Evolutionary conservation across 2,888 invertebrate species (phyloP).

Genomic region (Busseola fusca): DNA sequence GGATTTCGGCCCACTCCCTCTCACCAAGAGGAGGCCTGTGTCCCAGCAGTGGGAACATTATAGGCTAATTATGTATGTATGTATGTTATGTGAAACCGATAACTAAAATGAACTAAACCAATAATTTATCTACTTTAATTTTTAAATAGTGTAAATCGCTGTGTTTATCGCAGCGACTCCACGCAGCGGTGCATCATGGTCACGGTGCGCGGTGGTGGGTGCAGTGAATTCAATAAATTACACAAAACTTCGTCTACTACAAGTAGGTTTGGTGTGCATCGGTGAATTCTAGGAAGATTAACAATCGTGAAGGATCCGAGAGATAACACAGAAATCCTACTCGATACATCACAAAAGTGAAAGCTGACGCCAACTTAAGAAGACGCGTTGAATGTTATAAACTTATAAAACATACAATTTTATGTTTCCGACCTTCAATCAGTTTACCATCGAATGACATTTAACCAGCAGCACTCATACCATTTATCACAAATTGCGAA

Average conservation of each 20-base stretch:
- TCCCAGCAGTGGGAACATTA: too few relatives aligned
- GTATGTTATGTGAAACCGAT: too few relatives aligned
- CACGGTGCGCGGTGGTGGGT: not conserved
- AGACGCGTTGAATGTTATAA: not conserved
- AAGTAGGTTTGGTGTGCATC: constrained; percentile 35
- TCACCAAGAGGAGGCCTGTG: too few relatives aligned
- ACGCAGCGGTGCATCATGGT: not conserved
- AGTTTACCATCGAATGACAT: not conserved
- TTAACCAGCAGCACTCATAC: not conserved
- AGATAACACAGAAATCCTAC: constrained; percentile 8
- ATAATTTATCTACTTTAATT: constrained; percentile 47
- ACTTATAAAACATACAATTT: not conserved
- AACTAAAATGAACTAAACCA: constrained; percentile 27
- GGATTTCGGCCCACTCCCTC: too few relatives aligned
- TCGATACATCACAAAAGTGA: not conserved
- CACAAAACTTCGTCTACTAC: constrained; percentile 43
- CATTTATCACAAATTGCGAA: not conserved
- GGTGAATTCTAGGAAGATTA: constrained; percentile 38
- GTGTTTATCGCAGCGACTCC: constrained; percentile 41
- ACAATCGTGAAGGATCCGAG: not conserved
- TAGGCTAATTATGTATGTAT: too few relatives aligned
- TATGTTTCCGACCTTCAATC: not conserved
- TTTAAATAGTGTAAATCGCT: constrained; percentile 52
- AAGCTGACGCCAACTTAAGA: not conserved
- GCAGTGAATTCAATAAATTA: constrained; percentile 54